Evolutionary conservation across 2,797 vertebrate species (phyloP).

Genomic region (Macropus fuliginosus): DNA sequence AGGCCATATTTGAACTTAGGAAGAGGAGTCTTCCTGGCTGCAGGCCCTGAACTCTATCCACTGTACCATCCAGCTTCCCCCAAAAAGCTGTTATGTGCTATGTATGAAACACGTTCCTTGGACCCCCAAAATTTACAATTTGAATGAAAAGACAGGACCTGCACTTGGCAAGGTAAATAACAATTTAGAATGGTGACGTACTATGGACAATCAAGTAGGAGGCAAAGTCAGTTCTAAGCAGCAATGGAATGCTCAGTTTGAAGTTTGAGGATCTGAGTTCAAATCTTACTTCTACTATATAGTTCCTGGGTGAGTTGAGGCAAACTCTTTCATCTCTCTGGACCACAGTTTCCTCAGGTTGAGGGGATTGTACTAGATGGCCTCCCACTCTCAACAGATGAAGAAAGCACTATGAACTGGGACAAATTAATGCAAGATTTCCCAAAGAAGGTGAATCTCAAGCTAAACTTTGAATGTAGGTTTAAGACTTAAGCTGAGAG

Average conservation of each 20-base stretch:
- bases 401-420: background rate
- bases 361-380: background rate
- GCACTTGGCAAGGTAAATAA: background rate
- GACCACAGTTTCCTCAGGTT: background rate
- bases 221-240: background rate
- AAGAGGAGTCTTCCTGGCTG: background rate
- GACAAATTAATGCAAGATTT: background rate
- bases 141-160: background rate
- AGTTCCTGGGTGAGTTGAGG: background rate
- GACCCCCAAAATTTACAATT: background rate
- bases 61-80: background rate
- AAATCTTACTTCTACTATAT: background rate
- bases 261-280: background rate
- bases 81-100: background rate
- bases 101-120: background rate
- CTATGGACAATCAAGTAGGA: background rate
- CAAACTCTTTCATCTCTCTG: background rate
- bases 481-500: conserved; percentile 1
- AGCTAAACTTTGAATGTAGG: conserved; percentile 9
- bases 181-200: background rate
- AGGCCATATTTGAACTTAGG: background rate
- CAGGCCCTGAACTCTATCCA: background rate
- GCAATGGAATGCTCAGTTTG: background rate
- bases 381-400: background rate
- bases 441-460: conserved; percentile 31